phyloP scores from a whole-genome alignment of 2,797 vertebrate genomes.

The Tangara arthus region DNA sequence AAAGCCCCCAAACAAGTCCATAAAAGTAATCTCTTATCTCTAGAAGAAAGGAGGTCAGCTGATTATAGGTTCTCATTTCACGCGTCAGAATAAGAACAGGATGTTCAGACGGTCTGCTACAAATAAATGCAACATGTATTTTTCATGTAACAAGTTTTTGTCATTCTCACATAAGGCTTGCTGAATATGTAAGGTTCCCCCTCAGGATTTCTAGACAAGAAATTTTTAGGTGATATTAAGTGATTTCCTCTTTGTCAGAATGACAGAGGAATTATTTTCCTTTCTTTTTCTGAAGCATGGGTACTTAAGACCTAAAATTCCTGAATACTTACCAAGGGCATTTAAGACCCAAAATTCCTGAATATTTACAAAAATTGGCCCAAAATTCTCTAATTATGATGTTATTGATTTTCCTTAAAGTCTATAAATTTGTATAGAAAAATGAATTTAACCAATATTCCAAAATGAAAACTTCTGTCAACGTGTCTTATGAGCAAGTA shows the following conservation, averaged over 20 bases:
- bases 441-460: not conserved
- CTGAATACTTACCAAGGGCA: not conserved
- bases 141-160: not conserved
- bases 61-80: not conserved
- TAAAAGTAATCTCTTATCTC: not conserved
- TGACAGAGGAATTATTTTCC: not conserved
- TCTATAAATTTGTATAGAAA: not conserved
- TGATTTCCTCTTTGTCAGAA: not conserved
- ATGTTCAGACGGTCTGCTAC: not conserved
- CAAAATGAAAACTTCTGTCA: not conserved
- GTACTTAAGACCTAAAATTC: not conserved
- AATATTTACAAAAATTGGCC: not conserved
- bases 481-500: not conserved
- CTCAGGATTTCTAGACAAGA: not conserved
- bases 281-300: not conserved
- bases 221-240: not conserved
- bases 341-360: not conserved
- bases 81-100: not conserved
- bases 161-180: not conserved
- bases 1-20: not conserved
- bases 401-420: not conserved
- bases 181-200: not conserved
- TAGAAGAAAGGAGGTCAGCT: not conserved
- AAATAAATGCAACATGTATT: not conserved
- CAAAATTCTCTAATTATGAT: not conserved